These are phyloP conservation scores for Eumaeus atala DNA, from an alignment of 1,140 invertebrate species.

Conservation along the genomic window DNA sequence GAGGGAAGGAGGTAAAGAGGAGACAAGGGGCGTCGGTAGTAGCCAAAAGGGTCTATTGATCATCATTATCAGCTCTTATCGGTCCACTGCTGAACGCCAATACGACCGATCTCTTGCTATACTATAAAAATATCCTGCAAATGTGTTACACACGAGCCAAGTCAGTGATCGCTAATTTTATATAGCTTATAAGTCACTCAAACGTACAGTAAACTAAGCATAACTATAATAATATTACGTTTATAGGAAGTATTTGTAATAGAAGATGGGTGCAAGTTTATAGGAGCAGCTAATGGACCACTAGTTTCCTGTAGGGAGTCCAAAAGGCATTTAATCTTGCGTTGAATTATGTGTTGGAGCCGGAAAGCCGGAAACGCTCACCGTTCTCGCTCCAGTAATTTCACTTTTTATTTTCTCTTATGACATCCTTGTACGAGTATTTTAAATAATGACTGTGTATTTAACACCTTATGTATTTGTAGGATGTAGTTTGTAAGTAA, in stretches of 20 bases:
- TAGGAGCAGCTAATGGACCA: constrained; percentile 50
- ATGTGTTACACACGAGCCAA: too few relatives aligned
- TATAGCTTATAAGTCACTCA: too few relatives aligned
- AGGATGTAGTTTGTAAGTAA: too few relatives aligned
- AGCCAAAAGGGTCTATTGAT: too few relatives aligned
- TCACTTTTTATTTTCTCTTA: constrained; percentile 27
- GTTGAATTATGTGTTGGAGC: constrained; percentile 68
- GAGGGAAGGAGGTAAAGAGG: too few relatives aligned
- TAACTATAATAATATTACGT: not conserved
- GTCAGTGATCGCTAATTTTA: too few relatives aligned
- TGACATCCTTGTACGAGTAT: not conserved
- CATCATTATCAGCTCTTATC: too few relatives aligned
- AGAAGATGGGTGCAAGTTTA: constrained; percentile 24
- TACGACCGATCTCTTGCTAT: too few relatives aligned
- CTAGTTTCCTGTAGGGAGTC: constrained; percentile 53
- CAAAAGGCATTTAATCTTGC: constrained; percentile 67
- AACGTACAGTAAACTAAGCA: too few relatives aligned
- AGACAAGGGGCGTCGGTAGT: too few relatives aligned
- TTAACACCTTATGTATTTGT: not conserved
- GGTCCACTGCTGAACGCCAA: too few relatives aligned
- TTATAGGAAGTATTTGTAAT: constrained; percentile 34
- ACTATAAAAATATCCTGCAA: too few relatives aligned
- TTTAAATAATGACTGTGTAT: constrained; percentile 8
- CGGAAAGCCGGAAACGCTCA: constrained; percentile 49
- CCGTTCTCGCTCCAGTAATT: constrained; percentile 27